Percentiles rank a stretch among this genome's conserved stretches.
Conservation (phyloP, 2,113 vertebrate species). For the Triplophysa siluroides region DNA sequence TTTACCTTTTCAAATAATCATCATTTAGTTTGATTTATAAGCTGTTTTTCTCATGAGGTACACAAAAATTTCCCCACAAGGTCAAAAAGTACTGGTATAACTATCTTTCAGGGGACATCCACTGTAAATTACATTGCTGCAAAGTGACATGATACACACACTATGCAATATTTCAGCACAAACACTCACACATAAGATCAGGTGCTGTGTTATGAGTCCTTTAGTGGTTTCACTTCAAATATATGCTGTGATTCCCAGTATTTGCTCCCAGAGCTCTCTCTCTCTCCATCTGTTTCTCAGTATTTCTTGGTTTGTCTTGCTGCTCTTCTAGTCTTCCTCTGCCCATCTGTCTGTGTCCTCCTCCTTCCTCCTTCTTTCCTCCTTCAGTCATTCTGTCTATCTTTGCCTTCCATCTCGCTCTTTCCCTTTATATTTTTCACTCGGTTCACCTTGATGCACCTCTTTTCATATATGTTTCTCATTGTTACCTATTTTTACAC, state of each 20-base stretch:
- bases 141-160: slow-evolving; percentile 57
- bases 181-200: slow-evolving; percentile 2
- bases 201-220: not conserved
- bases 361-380: not conserved
- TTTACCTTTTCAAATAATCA: not conserved
- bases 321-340: slow-evolving; percentile 18
- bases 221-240: slow-evolving; percentile 11
- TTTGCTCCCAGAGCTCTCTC: slow-evolving; percentile 49
- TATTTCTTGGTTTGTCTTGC: slow-evolving; percentile 15
- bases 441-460: slow-evolving; percentile 4
- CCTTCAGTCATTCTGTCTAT: too few species aligned
- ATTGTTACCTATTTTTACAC: not conserved
- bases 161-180: slow-evolving; percentile 39
- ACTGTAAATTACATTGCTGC: slow-evolving; percentile 21
- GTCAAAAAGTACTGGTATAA: too few species aligned
- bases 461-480: not conserved
- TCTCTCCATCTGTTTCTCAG: slow-evolving; percentile 15
- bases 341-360: slow-evolving; percentile 36
- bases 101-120: slow-evolving; percentile 36
- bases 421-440: not conserved
- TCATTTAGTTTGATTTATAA: too few species aligned
- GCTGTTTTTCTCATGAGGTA: too few species aligned
- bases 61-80: too few species aligned
- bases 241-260: slow-evolving; percentile 20
- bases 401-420: not conserved